Base-by-base conservation (phyloP, 2,888 invertebrate species). In the Dinocampus coccinellae region DNA sequence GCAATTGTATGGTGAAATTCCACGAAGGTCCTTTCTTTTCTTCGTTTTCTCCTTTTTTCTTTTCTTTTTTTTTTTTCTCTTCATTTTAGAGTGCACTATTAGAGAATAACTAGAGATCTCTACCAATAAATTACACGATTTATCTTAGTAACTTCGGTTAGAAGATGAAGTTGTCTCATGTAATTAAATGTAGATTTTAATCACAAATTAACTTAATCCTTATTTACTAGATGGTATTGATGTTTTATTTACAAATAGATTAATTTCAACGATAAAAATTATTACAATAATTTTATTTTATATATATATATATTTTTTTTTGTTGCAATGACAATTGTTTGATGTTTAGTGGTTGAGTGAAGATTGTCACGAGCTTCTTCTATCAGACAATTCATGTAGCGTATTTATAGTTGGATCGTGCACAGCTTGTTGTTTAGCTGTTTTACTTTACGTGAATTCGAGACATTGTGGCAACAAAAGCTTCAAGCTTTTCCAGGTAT, bases 391-490 rank as follows among this genome's bases (percentile, higher is more conserved):
- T 55, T 13, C 3, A 16, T 55, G 22, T 26, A 55, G 24, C 26
- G 34, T 29, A 33, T 61, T 61, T 61, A 61, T n/a, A 13, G 22
- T 39, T 39, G 61, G 39, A 24, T 61, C 39, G 61, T 24, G 24
- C 61, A 61, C 16, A 9, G 26, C 16, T 16, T 29, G 39, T 39
- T 39, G 39, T 61, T 61, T 61, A 39, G 61, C 61, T 39, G 58
- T 9, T 58, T 16, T 61, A 39, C 61, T 61, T 61, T 7, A 11
- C 36, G 22, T 36, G 61, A 24, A 39, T 61, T 61, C 39, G 22
- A 61, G 61, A 61, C 61, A 61, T 39, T 39, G 61, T 39, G 34
- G 24, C 61, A 61, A 61, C 61, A 61, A 61, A 61, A 61, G 61
- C 61, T 61, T 24, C 11, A 34, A 39, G 22, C 20, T 61, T 61